These are phyloP conservation scores for Rhagoletis zephyria DNA, from an alignment of 1,140 invertebrate genomes.

Conservation along the genomic window DNA sequence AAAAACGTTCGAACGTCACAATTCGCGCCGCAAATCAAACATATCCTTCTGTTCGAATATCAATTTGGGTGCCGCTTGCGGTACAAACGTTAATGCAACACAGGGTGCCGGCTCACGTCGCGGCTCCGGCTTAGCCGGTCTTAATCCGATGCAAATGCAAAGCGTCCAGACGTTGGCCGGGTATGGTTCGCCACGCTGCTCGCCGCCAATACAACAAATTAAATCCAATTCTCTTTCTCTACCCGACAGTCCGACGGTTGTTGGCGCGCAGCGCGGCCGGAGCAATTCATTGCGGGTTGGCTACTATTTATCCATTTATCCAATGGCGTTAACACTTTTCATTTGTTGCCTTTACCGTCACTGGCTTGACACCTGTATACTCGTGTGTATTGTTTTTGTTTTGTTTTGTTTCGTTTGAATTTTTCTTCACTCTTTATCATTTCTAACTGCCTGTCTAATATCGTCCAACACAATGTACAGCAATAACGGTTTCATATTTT, in stretches of 20 bases:
- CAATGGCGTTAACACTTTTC: conserved; percentile 13
- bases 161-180: conserved; percentile 77
- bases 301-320: conserved; percentile 63
- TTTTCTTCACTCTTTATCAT: neutral
- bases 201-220: conserved; percentile 81
- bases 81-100: conserved; percentile 68
- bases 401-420: neutral
- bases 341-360: conserved; percentile 6
- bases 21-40: conserved; percentile 90
- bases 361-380: conserved; percentile 39
- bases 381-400: neutral
- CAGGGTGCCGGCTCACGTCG: conserved; percentile 75
- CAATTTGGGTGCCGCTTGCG: conserved; percentile 78
- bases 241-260: conserved; percentile 88
- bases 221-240: conserved; percentile 90
- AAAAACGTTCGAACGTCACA: conserved; percentile 93
- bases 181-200: conserved; percentile 79
- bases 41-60: conserved; percentile 90
- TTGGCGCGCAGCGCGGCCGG: conserved; percentile 82
- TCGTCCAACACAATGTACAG: neutral
- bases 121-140: conserved; percentile 76
- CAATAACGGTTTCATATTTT: conserved; percentile 5
- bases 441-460: neutral
- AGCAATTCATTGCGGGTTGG: conserved; percentile 87
- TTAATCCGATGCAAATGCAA: conserved; percentile 73